Evolutionary conservation across 37 sponge, comb jelly and placozoan genomes (phyloP).

Genomic region (Chondrilla cf. caribensis): DNA sequence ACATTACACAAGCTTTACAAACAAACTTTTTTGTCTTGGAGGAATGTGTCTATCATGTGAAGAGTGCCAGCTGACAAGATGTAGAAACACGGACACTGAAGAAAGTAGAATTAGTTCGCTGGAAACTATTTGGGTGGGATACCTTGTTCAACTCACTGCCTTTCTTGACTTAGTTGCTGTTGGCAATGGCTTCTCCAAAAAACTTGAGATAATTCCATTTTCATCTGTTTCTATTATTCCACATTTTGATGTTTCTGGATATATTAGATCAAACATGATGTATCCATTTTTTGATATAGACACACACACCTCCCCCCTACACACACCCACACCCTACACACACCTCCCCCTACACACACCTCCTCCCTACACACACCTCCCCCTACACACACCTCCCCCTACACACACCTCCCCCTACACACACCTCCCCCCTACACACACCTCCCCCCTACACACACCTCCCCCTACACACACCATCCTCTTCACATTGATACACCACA

Average conservation of each 20-base stretch:
- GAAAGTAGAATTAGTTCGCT: neutral
- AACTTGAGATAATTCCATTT: neutral
- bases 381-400: constrained; percentile 42
- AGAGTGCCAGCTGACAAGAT: neutral
- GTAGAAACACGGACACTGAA: constrained; percentile 6
- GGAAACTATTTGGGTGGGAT: too few relatives aligned
- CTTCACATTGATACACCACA: constrained; percentile 39
- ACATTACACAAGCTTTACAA: neutral
- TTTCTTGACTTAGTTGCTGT: constrained; percentile 1
- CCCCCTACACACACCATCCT: constrained; percentile 38
- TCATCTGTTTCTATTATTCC: constrained; percentile 6
- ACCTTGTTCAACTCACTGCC: constrained; percentile 18
- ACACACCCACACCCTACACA: neutral
- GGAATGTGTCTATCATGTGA: neutral
- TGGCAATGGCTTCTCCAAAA: constrained; percentile 13
- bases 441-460: neutral
- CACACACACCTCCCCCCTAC: neutral
- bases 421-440: neutral
- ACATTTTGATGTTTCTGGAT: neutral
- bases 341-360: too few relatives aligned
- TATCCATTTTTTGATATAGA: neutral
- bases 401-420: too few relatives aligned
- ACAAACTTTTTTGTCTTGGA: neutral
- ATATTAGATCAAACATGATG: neutral
- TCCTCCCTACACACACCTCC: neutral